Percentiles rank a stretch among this genome's conserved stretches.
Conservation (phyloP, 2,888 invertebrate species). For the Chalcis sispes region DNA sequence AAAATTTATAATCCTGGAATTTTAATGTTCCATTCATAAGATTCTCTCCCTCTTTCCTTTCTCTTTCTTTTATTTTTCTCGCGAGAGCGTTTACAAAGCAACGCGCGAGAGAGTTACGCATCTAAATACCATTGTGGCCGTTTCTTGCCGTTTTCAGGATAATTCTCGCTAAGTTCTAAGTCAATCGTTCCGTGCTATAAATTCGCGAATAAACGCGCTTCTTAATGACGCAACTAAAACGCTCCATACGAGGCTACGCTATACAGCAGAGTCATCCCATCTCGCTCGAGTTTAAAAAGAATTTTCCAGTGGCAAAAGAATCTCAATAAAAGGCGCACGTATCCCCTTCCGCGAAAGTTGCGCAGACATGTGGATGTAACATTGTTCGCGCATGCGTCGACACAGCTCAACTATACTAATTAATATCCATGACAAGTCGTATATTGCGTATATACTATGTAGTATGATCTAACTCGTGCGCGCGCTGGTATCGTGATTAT, state of each 20-base stretch:
- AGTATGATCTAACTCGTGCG: no score
- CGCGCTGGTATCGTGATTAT: slow-evolving; percentile 31
- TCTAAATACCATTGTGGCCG: slow-evolving; percentile 8
- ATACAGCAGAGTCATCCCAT: background rate
- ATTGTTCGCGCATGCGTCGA: slow-evolving; percentile 1
- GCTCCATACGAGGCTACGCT: background rate
- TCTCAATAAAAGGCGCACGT: no score
- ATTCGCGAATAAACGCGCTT: background rate
- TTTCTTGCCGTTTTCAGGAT: background rate
- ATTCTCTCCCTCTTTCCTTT: slow-evolving; percentile 6
- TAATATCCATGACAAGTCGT: slow-evolving; percentile 42
- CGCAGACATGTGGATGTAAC: no score
- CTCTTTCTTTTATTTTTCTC: background rate
- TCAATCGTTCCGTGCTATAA: background rate
- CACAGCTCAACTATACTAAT: slow-evolving; percentile 24
- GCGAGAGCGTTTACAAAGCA: background rate
- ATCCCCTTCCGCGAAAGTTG: no score
- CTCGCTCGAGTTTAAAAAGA: no score
- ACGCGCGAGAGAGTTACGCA: background rate
- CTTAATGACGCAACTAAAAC: no score
- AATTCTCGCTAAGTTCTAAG: background rate
- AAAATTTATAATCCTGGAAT: slow-evolving; percentile 32
- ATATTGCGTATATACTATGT: slow-evolving; percentile 11
- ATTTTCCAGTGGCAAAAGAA: no score
- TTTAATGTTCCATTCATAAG: slow-evolving; percentile 19